Evolutionary conservation across 2,797 vertebrate genomes (phyloP), one percentile per base, ranked within the genome.

Genomic region (Heteromormyrus szaboi): DNA sequence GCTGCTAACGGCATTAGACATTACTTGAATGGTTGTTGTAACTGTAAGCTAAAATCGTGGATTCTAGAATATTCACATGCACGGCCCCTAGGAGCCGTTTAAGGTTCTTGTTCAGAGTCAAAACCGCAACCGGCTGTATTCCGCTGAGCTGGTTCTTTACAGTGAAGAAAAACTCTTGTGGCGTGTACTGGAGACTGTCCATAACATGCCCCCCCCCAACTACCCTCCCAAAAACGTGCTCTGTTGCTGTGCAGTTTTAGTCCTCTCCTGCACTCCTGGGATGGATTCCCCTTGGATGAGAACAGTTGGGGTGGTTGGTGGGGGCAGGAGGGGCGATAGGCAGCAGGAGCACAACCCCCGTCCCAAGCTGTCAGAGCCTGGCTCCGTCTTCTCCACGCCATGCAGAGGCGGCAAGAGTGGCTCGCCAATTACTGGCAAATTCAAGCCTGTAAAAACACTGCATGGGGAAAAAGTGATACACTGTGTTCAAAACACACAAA

Each of bases 391-490:
- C 44, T 29, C 11, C 50, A 5, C 3, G 29, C 46, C 14, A 11
- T 88, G 54, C 56, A 54, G 53, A 85, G 86, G 65, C 25, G 37
- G 14, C 41, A 2, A 37, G 89, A 54, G 87, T 81, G n/a, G 33
- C 14, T 17, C 41, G 62, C 87, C 87, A 90, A 62, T n/a, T 29
- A n/a, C 6, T 56, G 29, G 56, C 33, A 17, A 53, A 65, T 56
- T 51, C 86, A 89, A 83, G 54, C 68, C 76, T 89, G 46, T 87
- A 65, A 88, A 89, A 89, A 85, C 33, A 90, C 87, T 88, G 68
- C 68, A 41, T 9, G 19, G 86, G 46, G 86, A 86, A 89, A 72
- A 88, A 90, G 53, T 90, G 90, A 92, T 89, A 88, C 87, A 62
- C 72, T 48, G 51, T 14, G 44, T 87, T 54, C 81, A 19, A 22